phyloP scores from a whole-genome alignment of 23 tunicate genomes.

The Botrylloides violaceus region DNA sequence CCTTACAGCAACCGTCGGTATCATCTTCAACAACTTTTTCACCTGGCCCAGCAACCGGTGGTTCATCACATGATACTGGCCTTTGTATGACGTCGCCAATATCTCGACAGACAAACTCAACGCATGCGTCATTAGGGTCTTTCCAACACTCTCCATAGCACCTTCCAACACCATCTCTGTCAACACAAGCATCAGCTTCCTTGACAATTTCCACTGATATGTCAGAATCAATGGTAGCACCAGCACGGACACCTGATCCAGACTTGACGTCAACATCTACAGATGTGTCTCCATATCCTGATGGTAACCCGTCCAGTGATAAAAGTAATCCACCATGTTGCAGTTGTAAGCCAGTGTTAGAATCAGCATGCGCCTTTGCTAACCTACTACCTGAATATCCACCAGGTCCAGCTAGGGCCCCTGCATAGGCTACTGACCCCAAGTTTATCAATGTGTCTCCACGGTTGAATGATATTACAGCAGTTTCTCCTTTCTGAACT shows the following conservation, averaged over 20 bases:
- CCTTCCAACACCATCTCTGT: conserved; percentile 35
- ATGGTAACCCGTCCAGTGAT: not conserved
- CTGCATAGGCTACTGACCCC: conserved; percentile 3
- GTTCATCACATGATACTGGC: conserved; percentile 23
- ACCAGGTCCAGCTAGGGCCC: not conserved
- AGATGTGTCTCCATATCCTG: not conserved
- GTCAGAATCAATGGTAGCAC: conserved; percentile 3
- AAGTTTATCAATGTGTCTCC: conserved; percentile 45
- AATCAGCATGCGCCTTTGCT: not conserved
- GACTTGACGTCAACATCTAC: not conserved
- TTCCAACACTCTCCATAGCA: conserved; percentile 62
- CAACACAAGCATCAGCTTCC: conserved; percentile 59
- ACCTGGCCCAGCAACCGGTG: conserved; percentile 41
- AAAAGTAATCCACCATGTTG: not conserved
- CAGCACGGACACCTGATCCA: not conserved
- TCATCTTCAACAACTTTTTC: conserved; percentile 25
- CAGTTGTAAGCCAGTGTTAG: not conserved
- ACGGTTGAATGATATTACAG: conserved; percentile 37
- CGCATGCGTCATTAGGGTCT: conserved; percentile 10
- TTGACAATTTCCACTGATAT: conserved; percentile 11
- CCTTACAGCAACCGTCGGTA: conserved; percentile 40
- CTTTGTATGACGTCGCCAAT: conserved; percentile 30
- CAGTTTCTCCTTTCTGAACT: conserved; percentile 24
- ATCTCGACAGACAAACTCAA: conserved; percentile 40
- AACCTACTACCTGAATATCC: not conserved